Percentiles rank a stretch among this genome's conserved stretches.
Conservation (phyloP, 2,797 vertebrate species). For the Sebastes diploproa region DNA sequence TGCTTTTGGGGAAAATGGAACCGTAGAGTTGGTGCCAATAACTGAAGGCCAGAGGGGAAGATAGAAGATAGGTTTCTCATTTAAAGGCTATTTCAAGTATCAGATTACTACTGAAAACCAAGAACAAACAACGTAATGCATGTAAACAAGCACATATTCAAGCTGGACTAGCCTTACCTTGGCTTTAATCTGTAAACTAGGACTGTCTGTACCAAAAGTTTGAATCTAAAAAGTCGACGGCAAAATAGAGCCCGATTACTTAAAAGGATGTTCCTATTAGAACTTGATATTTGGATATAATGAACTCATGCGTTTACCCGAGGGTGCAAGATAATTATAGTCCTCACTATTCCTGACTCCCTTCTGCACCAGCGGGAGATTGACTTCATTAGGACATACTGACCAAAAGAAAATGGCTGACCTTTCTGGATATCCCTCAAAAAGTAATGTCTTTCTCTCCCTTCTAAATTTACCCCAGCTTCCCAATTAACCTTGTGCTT, state of each 20-base stretch:
- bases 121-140: not conserved
- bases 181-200: not conserved
- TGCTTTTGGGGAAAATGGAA: not conserved
- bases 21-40: not conserved
- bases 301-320: slow-evolving; percentile 53
- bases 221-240: not conserved
- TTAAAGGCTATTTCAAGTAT: not conserved
- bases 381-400: slow-evolving; percentile 69
- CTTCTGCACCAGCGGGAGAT: slow-evolving; percentile 45
- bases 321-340: slow-evolving; percentile 61
- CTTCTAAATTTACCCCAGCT: slow-evolving; percentile 12
- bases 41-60: not conserved
- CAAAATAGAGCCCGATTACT: slow-evolving; percentile 15
- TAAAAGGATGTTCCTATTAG: slow-evolving; percentile 16
- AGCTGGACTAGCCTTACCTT: not conserved
- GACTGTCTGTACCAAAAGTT: not conserved
- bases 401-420: slow-evolving; percentile 67
- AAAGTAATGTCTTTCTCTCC: slow-evolving; percentile 19
- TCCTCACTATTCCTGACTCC: slow-evolving; percentile 28
- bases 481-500: slow-evolving; percentile 38
- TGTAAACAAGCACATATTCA: not conserved
- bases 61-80: not conserved
- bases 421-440: slow-evolving; percentile 52
- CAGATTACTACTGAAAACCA: not conserved
- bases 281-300: slow-evolving; percentile 60